Percentiles rank a stretch among this genome's conserved stretches.
Conservation (phyloP, 2,113 vertebrate genomes). For the Megaleporinus macrocephalus region DNA sequence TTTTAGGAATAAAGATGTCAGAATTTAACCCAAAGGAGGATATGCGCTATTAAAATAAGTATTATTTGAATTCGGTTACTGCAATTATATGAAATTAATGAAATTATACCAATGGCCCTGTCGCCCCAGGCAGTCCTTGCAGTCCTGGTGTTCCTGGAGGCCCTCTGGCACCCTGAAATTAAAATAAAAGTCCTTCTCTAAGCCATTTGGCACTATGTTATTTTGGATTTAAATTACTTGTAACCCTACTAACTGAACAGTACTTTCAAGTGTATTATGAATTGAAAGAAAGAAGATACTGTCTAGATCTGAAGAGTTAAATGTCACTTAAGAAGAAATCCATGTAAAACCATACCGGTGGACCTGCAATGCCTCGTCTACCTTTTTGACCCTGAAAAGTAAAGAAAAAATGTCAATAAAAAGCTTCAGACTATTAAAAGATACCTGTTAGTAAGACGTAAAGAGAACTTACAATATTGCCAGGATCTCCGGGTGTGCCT, state of each 20-base stretch:
- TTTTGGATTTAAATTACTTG: background rate
- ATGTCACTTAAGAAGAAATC: background rate
- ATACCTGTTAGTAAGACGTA: background rate
- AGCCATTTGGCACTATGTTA: background rate
- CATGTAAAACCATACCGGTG: slow-evolving; percentile 55
- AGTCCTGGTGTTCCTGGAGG: slow-evolving; percentile 59
- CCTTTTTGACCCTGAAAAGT: slow-evolving; percentile 66
- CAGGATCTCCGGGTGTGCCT: slow-evolving; percentile 56
- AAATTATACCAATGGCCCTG: slow-evolving; percentile 67
- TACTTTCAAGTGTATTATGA: too few relatives aligned
- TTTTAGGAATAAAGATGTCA: too few relatives aligned
- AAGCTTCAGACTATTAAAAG: background rate
- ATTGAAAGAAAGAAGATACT: too few relatives aligned
- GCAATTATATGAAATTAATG: background rate
- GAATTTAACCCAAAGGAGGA: too few relatives aligned
- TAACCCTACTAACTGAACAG: too few relatives aligned
- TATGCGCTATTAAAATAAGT: too few relatives aligned
- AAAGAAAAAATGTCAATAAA: background rate
- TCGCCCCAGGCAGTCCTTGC: slow-evolving; percentile 62
- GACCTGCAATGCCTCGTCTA: slow-evolving; percentile 63
- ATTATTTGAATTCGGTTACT: too few relatives aligned
- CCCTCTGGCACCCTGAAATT: slow-evolving; percentile 65
- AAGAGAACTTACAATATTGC: slow-evolving; percentile 66
- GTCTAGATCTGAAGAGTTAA: too few relatives aligned
- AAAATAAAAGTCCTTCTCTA: slow-evolving; percentile 1